Percentiles rank a stretch among this genome's conserved stretches.
Conservation (phyloP, 2,888 invertebrate genomes). For the Busseola fusca region DNA sequence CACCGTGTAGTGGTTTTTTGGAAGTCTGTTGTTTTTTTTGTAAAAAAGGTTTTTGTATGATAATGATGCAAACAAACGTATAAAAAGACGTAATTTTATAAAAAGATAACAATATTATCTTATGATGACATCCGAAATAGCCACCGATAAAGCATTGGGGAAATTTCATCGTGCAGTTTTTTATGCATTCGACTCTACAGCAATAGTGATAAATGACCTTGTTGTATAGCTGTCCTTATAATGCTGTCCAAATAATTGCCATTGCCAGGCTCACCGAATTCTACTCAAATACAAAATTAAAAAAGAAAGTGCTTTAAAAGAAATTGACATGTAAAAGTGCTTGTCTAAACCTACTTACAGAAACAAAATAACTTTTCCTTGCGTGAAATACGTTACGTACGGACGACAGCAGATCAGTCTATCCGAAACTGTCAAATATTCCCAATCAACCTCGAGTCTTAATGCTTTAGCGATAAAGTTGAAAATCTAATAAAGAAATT, state of each 20-base stretch:
- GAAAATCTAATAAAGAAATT: too few relatives aligned
- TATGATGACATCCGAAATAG: background rate
- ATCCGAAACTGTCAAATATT: too few relatives aligned
- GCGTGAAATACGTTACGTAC: too few relatives aligned
- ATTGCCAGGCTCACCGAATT: background rate
- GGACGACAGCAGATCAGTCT: too few relatives aligned
- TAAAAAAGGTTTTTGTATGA: conserved; percentile 13
- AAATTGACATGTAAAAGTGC: background rate
- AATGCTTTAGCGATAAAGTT: too few relatives aligned
- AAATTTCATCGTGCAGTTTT: background rate
- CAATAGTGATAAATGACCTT: background rate
- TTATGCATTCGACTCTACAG: background rate
- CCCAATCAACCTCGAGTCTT: too few relatives aligned
- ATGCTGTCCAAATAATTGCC: background rate
- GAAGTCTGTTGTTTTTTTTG: too few relatives aligned
- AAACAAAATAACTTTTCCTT: background rate
- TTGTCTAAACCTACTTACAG: background rate
- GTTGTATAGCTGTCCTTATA: background rate
- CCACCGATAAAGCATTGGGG: conserved; percentile 1
- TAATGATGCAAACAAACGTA: conserved; percentile 25
- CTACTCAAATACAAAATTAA: background rate
- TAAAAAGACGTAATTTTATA: conserved; percentile 27
- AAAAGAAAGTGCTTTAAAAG: too few relatives aligned
- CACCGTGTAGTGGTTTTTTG: too few relatives aligned
- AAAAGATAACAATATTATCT: conserved; percentile 9